Percentiles rank a stretch among this genome's conserved stretches.
phyloP scores from a whole-genome alignment of 2,113 vertebrate species.

The Pontoporia blainvillei region DNA sequence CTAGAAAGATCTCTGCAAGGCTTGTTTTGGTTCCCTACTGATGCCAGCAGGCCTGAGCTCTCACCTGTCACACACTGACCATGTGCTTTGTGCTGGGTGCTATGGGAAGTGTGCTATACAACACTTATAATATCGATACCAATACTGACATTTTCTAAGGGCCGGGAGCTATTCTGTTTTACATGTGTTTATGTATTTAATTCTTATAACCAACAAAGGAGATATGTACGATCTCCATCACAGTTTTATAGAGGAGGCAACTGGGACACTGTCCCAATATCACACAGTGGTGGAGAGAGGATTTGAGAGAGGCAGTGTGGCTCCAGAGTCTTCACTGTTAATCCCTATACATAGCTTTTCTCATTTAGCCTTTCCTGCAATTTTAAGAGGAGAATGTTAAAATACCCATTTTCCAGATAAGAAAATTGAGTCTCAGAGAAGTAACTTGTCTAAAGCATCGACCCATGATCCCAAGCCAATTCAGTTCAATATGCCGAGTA shows the following conservation, averaged over 20 bases:
- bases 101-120: neutral
- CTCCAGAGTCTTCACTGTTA: neutral
- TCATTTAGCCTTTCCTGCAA: neutral
- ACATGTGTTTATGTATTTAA: neutral
- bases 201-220: neutral
- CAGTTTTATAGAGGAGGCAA: neutral
- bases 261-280: neutral
- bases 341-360: neutral
- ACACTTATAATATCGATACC: neutral
- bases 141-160: neutral
- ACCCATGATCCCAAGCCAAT: neutral
- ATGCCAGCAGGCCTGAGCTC: neutral
- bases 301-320: neutral
- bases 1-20: neutral
- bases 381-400: neutral
- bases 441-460: neutral
- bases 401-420: neutral
- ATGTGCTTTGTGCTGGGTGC: neutral
- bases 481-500: neutral
- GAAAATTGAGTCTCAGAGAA: neutral
- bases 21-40: constrained; percentile 2
- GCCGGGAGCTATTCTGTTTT: neutral
- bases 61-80: neutral
- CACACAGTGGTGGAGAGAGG: neutral
- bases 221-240: neutral